phyloP scores from a whole-genome alignment of 2,888 invertebrate species.

The Drosophila monieri region DNA sequence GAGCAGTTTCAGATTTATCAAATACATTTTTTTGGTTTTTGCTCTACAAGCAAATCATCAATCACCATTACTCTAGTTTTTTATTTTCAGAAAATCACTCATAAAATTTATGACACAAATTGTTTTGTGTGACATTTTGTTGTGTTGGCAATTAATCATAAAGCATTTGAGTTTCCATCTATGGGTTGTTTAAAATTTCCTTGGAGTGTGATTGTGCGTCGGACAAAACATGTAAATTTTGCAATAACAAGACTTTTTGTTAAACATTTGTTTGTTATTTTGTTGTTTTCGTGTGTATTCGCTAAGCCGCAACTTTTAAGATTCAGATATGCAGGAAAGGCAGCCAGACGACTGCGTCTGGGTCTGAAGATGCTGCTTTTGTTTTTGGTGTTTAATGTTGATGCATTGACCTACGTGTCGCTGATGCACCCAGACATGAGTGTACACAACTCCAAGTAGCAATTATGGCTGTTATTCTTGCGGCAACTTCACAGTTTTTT shows the following conservation, averaged over 20 bases:
- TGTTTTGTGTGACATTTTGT: conserved; percentile 31
- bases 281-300: conserved; percentile 17
- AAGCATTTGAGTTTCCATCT: conserved; percentile 6
- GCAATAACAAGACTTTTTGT: conserved; percentile 58
- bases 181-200: conserved; percentile 22
- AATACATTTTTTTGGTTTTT: conserved; percentile 10
- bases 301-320: conserved; percentile 49
- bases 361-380: conserved; percentile 24
- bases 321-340: conserved; percentile 49
- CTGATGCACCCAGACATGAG: conserved; percentile 63
- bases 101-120: conserved; percentile 34
- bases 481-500: conserved; percentile 78
- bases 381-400: conserved; percentile 30
- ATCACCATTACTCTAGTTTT: conserved; percentile 8
- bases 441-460: conserved; percentile 36
- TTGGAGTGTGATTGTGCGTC: conserved; percentile 63
- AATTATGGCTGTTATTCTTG: conserved; percentile 49
- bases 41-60: conserved; percentile 12
- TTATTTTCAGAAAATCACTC: neutral
- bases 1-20: neutral
- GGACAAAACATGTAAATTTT: conserved; percentile 61
- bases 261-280: conserved; percentile 14
- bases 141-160: conserved; percentile 29
- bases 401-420: conserved; percentile 75
- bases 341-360: conserved; percentile 43